Evolutionary conservation across 2,888 invertebrate genomes (phyloP).

Genomic region (Lysandra bellargus): DNA sequence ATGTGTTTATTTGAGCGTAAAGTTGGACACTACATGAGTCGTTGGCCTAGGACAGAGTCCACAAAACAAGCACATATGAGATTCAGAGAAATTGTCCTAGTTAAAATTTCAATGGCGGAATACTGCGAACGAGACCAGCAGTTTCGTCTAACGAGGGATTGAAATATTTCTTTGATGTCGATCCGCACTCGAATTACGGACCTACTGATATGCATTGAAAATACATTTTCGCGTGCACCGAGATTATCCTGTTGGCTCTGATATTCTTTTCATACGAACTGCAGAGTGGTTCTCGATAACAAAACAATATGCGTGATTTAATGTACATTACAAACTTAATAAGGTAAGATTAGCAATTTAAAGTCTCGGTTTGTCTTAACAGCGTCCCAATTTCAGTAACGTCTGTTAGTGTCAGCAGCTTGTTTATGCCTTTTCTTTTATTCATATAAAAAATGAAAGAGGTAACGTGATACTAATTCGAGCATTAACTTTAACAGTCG

Average conservation of each 20-base stretch:
- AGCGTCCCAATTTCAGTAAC: background rate
- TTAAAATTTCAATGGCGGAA: constrained; percentile 76
- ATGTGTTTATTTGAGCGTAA: background rate
- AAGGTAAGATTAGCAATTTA: background rate
- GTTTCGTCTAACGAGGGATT: constrained; percentile 74
- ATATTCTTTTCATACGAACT: background rate
- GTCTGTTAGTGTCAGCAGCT: too few relatives aligned
- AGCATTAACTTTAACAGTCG: too few relatives aligned
- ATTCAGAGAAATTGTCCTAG: constrained; percentile 69
- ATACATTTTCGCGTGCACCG: background rate
- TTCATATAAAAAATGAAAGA: too few relatives aligned
- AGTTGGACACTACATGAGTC: constrained; percentile 47
- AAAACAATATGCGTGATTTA: background rate
- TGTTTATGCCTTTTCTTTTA: too few relatives aligned
- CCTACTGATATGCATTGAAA: constrained; percentile 35
- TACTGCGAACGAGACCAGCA: constrained; percentile 65
- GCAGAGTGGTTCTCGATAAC: constrained; percentile 2
- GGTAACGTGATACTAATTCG: too few relatives aligned
- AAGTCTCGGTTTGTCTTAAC: background rate
- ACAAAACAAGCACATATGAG: constrained; percentile 53
- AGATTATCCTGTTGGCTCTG: constrained; percentile 21
- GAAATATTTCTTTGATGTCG: constrained; percentile 70
- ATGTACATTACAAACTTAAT: background rate
- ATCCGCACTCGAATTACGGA: constrained; percentile 44
- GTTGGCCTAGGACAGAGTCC: constrained; percentile 59